Evolutionary conservation across 2,888 invertebrate species (phyloP), one percentile per base, ranked within the genome.

Genomic region (Temnothorax rugatulus): DNA sequence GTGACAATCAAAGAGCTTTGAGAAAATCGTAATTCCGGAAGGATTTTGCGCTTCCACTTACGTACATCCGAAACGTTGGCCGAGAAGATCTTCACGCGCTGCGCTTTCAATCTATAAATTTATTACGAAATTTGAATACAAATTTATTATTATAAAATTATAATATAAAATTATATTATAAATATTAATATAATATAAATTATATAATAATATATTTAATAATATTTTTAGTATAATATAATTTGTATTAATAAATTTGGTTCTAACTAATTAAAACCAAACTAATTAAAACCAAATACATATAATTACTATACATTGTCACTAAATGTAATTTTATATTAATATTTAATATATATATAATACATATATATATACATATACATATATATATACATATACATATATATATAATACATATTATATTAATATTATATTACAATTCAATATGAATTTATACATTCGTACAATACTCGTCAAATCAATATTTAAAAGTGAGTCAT

Each of bases 61-160:
- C 5, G 21, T 59, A 44, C 68, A 29, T 68, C n/a, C 25, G 29
- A 68, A 74, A 44, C n/a, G 38, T 38, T 25, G 41, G 47, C 8
- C 47, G 11, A 71, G 25, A 61, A 59, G 38, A 64, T 11, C 34
- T n/a, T 71, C 69, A 34, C 44, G 5, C 54, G 41, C n/a, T 9
- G 13, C 25, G 15, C 34, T 38, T 21, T 18, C 34, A 25, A 61
- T 71, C 79, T 81, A 34, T 4, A 79, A 44, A 68, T 77, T 21
- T 1, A 44, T 11, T 3, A 34, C n/a, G 8, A 44, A 25, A 21
- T 13, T 64, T 21, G 5, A 41, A 64, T 29, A 63, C 4, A 38
- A n/a, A 38, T 34, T 38, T 34, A 38, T 29, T 15, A 57, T 57
- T 25, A 50, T 34, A 34, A 34, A 34, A 34, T 34, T 34, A 7